Conservation (phyloP, 1,140 invertebrate genomes). For the Camponotus pennsylvanicus region DNA sequence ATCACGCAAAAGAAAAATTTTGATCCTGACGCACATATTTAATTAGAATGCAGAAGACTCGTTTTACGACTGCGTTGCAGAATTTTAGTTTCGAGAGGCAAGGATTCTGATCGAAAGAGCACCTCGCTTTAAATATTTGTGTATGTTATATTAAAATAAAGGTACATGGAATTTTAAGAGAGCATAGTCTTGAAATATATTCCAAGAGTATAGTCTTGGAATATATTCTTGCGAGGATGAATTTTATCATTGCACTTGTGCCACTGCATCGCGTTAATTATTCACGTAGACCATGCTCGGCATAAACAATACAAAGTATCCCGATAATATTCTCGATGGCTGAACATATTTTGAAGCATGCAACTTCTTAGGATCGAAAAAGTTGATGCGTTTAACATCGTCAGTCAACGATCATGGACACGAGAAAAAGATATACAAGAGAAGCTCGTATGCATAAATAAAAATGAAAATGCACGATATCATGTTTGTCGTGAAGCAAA, state of each 20-base stretch:
- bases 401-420: neutral
- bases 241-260: neutral
- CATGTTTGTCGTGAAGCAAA: no score
- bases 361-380: neutral
- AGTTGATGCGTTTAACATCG: neutral
- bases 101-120: neutral
- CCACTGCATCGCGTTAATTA: neutral
- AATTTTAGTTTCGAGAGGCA: conserved; percentile 8
- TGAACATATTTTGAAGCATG: neutral
- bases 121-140: conserved; percentile 27
- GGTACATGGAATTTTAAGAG: neutral
- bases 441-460: neutral
- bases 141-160: neutral
- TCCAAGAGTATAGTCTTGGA: neutral
- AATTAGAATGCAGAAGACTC: neutral
- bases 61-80: neutral
- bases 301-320: neutral
- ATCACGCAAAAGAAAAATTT: conserved; percentile 9
- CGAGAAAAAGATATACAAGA: no score
- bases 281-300: neutral
- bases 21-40: neutral
- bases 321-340: neutral
- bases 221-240: neutral
- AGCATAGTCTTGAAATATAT: neutral
- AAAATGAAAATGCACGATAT: neutral